These are phyloP conservation scores for Sebastolobus alascanus DNA, from an alignment of 2,797 vertebrate species.

Conservation along the genomic window DNA sequence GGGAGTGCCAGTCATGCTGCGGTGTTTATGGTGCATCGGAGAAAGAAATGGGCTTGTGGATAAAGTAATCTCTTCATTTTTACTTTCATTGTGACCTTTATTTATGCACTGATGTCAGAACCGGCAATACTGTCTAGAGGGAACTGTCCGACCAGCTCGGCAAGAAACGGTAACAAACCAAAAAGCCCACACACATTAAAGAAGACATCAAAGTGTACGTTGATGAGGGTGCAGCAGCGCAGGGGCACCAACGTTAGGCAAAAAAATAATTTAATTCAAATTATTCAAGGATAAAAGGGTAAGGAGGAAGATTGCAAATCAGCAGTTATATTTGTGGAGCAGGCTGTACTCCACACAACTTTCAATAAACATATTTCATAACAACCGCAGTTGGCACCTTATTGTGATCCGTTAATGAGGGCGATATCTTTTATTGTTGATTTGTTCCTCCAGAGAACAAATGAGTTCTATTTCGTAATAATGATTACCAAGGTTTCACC, in stretches of 20 bases:
- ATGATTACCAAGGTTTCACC: slow-evolving; percentile 65
- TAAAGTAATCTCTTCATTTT: slow-evolving; percentile 15
- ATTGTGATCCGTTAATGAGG: slow-evolving; percentile 68
- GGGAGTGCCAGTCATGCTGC: neutral
- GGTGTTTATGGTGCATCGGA: neutral
- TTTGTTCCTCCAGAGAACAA: slow-evolving; percentile 55
- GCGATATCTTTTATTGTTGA: slow-evolving; percentile 64
- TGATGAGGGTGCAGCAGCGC: slow-evolving; percentile 64
- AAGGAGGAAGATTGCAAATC: slow-evolving; percentile 70
- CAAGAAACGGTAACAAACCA: slow-evolving; percentile 47
- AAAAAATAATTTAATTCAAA: slow-evolving; percentile 71
- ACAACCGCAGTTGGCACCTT: slow-evolving; percentile 58
- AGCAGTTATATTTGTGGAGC: slow-evolving; percentile 78
- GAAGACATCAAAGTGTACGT: slow-evolving; percentile 79
- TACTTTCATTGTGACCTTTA: slow-evolving; percentile 14
- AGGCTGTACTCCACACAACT: slow-evolving; percentile 55
- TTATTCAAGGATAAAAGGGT: slow-evolving; percentile 81
- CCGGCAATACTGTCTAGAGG: slow-evolving; percentile 40
- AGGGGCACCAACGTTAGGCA: slow-evolving; percentile 62
- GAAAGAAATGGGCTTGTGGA: neutral
- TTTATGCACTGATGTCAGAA: slow-evolving; percentile 44
- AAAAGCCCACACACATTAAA: slow-evolving; percentile 53
- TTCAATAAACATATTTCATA: slow-evolving; percentile 68
- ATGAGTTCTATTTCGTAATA: slow-evolving; percentile 50
- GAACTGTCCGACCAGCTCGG: slow-evolving; percentile 39